phyloP scores from a whole-genome alignment of 37 sponge, comb jelly and placozoan genomes.

The Eunapius fragilis region DNA sequence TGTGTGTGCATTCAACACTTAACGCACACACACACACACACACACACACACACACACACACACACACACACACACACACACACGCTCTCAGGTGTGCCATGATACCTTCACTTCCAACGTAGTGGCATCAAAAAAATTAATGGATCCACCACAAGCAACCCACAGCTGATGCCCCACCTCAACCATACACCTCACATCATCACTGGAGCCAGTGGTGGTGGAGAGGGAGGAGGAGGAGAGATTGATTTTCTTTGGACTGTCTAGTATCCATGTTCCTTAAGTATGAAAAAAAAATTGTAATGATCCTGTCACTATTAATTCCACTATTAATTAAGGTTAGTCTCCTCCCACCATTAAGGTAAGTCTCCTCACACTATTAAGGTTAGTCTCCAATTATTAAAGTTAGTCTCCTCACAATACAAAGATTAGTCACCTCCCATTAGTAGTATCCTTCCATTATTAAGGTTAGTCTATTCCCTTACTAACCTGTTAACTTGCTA shows the following conservation, averaged over 20 bases:
- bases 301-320: neutral
- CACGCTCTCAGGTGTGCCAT: neutral
- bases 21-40: too few relatives aligned
- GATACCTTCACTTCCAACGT: conserved; percentile 38
- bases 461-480: neutral
- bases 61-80: too few relatives aligned
- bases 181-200: conserved; percentile 45
- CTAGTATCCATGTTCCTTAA: conserved; percentile 50
- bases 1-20: neutral
- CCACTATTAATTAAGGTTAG: too few relatives aligned
- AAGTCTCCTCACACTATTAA: too few relatives aligned
- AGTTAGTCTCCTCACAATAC: too few relatives aligned
- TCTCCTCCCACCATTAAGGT: too few relatives aligned
- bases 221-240: conserved; percentile 8
- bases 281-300: neutral
- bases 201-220: neutral
- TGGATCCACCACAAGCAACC: conserved; percentile 52
- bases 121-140: conserved; percentile 36
- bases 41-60: too few relatives aligned
- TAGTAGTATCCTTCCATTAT: too few relatives aligned
- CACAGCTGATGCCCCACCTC: conserved; percentile 40
- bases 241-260: conserved; percentile 22
- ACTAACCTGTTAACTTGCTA: conserved; percentile 44
- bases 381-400: too few relatives aligned
- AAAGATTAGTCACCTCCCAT: too few relatives aligned